Percentiles rank a stretch among this genome's conserved stretches.
Conservation (phyloP, 92 coral and sea anemone genomes). For the Anthopleura xanthogrammica region DNA sequence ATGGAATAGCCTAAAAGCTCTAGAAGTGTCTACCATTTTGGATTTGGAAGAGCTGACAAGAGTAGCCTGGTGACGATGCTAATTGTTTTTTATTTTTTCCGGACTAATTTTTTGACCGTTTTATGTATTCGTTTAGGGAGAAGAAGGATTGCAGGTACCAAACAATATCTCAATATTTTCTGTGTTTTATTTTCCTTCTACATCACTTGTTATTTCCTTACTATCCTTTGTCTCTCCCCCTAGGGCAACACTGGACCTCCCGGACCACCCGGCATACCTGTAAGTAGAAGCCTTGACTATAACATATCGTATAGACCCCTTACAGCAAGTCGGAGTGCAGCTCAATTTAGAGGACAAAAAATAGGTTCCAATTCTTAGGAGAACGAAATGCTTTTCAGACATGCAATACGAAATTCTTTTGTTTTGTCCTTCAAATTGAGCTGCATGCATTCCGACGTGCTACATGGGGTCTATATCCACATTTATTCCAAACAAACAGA, state of each 20-base stretch:
- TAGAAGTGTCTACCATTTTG: too few relatives aligned
- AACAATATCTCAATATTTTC: not conserved
- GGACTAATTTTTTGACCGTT: not conserved
- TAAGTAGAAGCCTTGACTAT: constrained; percentile 19
- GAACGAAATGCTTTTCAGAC: too few relatives aligned
- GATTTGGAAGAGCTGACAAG: too few relatives aligned
- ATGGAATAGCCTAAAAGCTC: too few relatives aligned
- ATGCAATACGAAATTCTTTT: too few relatives aligned
- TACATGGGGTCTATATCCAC: too few relatives aligned
- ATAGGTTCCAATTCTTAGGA: too few relatives aligned
- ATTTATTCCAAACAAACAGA: too few relatives aligned
- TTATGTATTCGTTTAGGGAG: not conserved
- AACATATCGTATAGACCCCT: not conserved
- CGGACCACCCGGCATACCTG: constrained; percentile 65
- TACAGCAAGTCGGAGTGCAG: too few relatives aligned
- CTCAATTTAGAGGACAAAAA: not conserved
- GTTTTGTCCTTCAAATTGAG: too few relatives aligned
- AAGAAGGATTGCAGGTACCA: not conserved
- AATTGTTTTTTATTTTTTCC: not conserved
- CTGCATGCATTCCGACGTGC: too few relatives aligned
- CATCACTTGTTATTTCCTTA: not conserved
- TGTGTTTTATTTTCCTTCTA: not conserved
- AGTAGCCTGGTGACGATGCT: too few relatives aligned
- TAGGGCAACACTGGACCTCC: constrained; percentile 59
- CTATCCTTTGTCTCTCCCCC: not conserved